Evolutionary conservation across 2,797 vertebrate species (phyloP), one percentile per base, ranked within the genome.

Genomic region (Cetoscarus ocellatus): DNA sequence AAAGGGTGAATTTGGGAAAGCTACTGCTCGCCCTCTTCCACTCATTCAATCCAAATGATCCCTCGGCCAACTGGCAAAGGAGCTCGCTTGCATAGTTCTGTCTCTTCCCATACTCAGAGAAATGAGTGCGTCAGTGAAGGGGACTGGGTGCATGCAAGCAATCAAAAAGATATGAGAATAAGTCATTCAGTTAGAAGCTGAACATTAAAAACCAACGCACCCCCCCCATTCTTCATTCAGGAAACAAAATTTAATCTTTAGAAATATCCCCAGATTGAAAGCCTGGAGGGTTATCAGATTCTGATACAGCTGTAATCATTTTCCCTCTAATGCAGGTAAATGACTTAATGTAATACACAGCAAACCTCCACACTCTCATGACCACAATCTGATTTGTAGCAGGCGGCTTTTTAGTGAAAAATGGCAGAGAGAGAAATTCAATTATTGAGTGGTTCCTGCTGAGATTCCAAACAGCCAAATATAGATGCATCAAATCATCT

Each of bases 31-130:
- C 15, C 54, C 66, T 45, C 61, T 27, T 71, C 69, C 63, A 15
- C 63, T 48, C 38, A 13, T 59, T 71, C 35, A 77, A 55, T 61
- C 74, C 17, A 86, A 88, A 80, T 12, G 27, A 61, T 84, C 70
- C 61, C 60, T 13, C 12, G n/a, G 88, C 88, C 90, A 91, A 73
- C 80, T 89, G 89, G 89, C 81, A 38, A 54, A 65, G 54, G 50
- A n/a, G 1, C 67, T 66, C 0, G 17, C 57, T 59, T 43, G 19
- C 79, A 75, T 74, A 75, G 59, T 80, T 85, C 80, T 10, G 66
- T 84, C 64, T 70, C 76, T 80, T 85, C 78, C 64, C 70, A 78
- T 76, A 72, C 58, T 83, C 55, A 14, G 38, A 70, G 76, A 67
- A 61, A 42, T 64, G 52, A 69, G 50, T 74, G 73, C 60, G 63